Percentiles rank a stretch among this genome's conserved stretches.
Evolutionary conservation across 1,140 invertebrate species (phyloP).

Genomic region (Cyclargus thomasi): DNA sequence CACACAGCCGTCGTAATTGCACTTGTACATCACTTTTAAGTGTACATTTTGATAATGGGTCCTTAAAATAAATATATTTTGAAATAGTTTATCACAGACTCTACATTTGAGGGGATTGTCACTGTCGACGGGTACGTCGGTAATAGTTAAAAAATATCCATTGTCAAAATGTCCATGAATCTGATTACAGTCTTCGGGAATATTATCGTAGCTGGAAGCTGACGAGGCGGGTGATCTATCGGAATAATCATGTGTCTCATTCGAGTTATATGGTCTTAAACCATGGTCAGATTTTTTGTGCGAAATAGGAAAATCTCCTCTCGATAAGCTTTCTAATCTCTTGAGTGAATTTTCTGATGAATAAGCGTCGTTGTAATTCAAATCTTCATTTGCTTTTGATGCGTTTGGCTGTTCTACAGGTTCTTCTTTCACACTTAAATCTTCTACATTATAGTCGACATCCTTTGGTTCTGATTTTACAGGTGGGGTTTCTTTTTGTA

Average conservation of each 20-base stretch:
- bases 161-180: slow-evolving; percentile 83
- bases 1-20: slow-evolving; percentile 96
- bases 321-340: slow-evolving; percentile 87
- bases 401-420: slow-evolving; percentile 35
- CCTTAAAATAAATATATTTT: slow-evolving; percentile 96
- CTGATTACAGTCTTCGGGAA: slow-evolving; percentile 76
- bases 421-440: slow-evolving; percentile 57
- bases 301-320: slow-evolving; percentile 82
- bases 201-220: slow-evolving; percentile 76
- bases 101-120: slow-evolving; percentile 90
- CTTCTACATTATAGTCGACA: slow-evolving; percentile 41
- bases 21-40: slow-evolving; percentile 96
- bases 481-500: slow-evolving; percentile 42
- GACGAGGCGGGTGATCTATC: slow-evolving; percentile 77
- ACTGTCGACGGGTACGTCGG: slow-evolving; percentile 87
- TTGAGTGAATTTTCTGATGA: slow-evolving; percentile 81
- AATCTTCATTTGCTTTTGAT: slow-evolving; percentile 31
- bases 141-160: slow-evolving; percentile 82
- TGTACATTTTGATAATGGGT: slow-evolving; percentile 97
- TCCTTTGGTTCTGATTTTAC: slow-evolving; percentile 50
- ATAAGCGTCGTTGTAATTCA: slow-evolving; percentile 38
- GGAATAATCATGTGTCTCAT: slow-evolving; percentile 70
- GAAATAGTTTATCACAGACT: slow-evolving; percentile 94
- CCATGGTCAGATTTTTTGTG: slow-evolving; percentile 48
- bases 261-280: slow-evolving; percentile 53